Conservation (phyloP, 2,888 invertebrate genomes). For the Acrocyrtus sp. region DNA sequence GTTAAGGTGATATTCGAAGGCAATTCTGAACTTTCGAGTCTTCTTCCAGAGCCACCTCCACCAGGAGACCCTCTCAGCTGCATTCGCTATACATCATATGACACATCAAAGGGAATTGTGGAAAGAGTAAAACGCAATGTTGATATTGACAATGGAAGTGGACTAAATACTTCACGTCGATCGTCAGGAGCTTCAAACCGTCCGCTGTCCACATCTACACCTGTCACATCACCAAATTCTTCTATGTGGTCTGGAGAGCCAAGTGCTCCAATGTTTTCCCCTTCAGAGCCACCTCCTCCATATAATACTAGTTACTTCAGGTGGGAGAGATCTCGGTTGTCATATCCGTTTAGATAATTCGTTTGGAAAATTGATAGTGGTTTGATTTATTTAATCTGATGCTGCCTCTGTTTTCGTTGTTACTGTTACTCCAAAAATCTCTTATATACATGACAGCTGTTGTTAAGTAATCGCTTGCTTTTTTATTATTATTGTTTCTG, state of each 20-base stretch:
- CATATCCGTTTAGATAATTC: conserved; percentile 27
- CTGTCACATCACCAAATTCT: conserved; percentile 50
- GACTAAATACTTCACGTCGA: conserved; percentile 1
- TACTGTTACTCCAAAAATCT: not conserved
- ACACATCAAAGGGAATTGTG: conserved; percentile 54
- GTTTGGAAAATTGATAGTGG: not conserved
- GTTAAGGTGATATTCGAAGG: conserved; percentile 69
- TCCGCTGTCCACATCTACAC: conserved; percentile 50
- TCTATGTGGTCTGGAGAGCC: conserved; percentile 50
- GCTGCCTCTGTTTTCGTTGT: no score
- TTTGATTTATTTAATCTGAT: not conserved
- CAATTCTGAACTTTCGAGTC: conserved; percentile 67
- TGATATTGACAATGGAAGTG: not conserved
- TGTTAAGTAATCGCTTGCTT: not conserved
- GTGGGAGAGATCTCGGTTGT: conserved; percentile 49
- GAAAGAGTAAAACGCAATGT: conserved; percentile 56
- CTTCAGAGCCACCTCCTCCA: conserved; percentile 61
- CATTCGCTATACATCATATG: conserved; percentile 60
- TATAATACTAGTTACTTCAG: conserved; percentile 61
- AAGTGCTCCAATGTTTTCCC: conserved; percentile 39
- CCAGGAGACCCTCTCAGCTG: conserved; percentile 61
- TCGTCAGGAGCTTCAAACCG: conserved; percentile 17
- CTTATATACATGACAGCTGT: no score
- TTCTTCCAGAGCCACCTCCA: conserved; percentile 67
- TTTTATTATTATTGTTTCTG: not conserved